A percentile compares a stretch with the other conserved stretches of the same genome.
phyloP scores from a whole-genome alignment of 2,113 vertebrate species.

The Carlito syrichta region DNA sequence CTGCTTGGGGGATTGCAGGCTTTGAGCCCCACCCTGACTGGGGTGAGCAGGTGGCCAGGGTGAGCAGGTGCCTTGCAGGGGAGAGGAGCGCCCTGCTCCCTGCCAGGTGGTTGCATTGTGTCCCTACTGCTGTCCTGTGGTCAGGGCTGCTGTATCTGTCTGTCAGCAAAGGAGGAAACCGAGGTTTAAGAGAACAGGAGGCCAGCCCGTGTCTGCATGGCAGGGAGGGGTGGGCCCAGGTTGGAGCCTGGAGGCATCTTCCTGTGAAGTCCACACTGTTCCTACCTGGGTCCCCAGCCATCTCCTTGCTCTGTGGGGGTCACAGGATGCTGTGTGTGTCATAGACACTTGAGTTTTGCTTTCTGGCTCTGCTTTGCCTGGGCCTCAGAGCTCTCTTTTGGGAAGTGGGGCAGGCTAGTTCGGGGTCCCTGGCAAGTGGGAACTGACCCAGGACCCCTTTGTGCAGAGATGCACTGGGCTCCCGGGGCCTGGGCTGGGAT shows the following conservation, averaged over 20 bases:
- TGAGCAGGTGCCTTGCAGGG: neutral
- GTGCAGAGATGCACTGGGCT: neutral
- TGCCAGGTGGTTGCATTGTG: fast-evolving
- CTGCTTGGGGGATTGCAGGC: neutral
- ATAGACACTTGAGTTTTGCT: neutral
- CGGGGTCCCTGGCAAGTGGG: neutral
- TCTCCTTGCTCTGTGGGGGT: neutral
- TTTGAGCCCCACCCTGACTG: neutral
- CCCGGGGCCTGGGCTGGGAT: neutral
- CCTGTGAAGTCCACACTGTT: neutral
- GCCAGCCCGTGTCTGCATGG: neutral
- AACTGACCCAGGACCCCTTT: fast-evolving
- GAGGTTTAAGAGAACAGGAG: neutral
- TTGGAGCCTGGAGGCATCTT: neutral
- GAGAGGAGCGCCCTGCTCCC: too few relatives aligned
- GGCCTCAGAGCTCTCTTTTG: neutral
- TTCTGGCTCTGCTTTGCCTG: neutral
- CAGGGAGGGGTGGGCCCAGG: fast-evolving
- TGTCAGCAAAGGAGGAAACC: neutral
- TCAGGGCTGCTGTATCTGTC: neutral
- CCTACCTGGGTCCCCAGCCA: fast-evolving
- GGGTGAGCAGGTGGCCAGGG: neutral
- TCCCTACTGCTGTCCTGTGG: fast-evolving
- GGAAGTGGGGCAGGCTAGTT: neutral
- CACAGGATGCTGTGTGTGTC: fast-evolving